Evolutionary conservation across 2,113 vertebrate genomes (phyloP).

Genomic region (Pedetes capensis): DNA sequence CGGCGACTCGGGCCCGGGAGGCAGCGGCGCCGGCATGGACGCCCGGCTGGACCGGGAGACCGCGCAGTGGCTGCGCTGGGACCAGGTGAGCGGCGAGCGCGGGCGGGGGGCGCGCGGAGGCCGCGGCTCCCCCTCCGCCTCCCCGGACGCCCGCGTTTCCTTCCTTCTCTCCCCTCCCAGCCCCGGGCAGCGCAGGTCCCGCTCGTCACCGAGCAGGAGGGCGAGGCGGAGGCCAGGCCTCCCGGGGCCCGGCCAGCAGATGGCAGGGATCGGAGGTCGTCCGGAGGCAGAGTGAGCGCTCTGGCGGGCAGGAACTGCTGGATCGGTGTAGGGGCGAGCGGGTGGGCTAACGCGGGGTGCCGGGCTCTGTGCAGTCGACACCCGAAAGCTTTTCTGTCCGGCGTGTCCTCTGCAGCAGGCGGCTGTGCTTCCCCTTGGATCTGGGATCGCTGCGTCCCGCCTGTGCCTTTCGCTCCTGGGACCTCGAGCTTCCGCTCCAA

Average conservation of each 20-base stretch:
- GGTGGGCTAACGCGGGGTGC: too few relatives aligned
- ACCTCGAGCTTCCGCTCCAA: not conserved
- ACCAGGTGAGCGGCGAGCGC: slow-evolving; percentile 84
- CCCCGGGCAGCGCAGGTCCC: not conserved
- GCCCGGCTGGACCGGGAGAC: slow-evolving; percentile 81
- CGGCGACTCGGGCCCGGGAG: not conserved
- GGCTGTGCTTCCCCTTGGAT: accelerated
- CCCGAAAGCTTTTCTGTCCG: not conserved
- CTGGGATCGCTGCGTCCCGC: accelerated
- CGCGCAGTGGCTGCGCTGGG: slow-evolving; percentile 88
- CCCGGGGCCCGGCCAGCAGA: accelerated
- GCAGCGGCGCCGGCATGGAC: slow-evolving; percentile 71
- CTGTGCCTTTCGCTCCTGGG: not conserved
- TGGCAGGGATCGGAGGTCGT: not conserved
- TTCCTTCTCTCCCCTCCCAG: not conserved
- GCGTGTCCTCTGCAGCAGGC: accelerated
- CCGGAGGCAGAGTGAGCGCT: accelerated
- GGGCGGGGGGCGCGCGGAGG: not conserved
- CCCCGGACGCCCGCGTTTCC: not conserved
- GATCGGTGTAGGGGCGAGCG: not conserved
- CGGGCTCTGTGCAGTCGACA: not conserved
- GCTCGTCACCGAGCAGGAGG: not conserved
- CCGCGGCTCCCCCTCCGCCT: not conserved
- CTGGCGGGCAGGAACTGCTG: not conserved
- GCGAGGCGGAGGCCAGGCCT: not conserved